Conservation (phyloP, 2,113 vertebrate genomes). For the Mesocricetus auratus region DNA sequence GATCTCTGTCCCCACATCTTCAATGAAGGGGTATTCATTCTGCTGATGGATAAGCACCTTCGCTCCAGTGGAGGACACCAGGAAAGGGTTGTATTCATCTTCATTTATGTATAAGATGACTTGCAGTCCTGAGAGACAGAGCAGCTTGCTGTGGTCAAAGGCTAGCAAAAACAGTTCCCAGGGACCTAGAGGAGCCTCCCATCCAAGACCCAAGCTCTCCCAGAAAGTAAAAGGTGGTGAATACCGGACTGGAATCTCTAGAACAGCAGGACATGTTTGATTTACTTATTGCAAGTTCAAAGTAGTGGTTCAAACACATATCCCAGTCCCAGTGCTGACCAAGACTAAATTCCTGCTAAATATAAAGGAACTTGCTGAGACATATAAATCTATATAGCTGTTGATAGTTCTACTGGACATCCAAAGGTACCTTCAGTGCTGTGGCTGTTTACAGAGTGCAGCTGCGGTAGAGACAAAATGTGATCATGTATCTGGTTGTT, state of each 20-base stretch:
- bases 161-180: neutral
- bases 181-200: neutral
- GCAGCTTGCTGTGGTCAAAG: neutral
- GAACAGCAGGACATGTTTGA: neutral
- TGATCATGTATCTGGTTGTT: rapidly evolving
- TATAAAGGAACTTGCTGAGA: neutral
- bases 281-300: neutral
- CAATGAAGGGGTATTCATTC: conserved; percentile 89
- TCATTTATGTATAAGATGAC: conserved; percentile 88
- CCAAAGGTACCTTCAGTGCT: neutral
- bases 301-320: neutral
- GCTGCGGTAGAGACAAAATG: neutral
- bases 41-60: conserved; percentile 90
- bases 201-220: neutral
- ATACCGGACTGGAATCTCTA: neutral
- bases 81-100: conserved; percentile 90
- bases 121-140: conserved; percentile 86
- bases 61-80: conserved; percentile 88
- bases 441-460: neutral
- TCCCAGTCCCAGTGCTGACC: neutral
- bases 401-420: neutral
- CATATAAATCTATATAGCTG: rapidly evolving
- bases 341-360: neutral
- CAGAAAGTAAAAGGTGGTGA: neutral
- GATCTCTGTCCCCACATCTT: conserved; percentile 89